These are phyloP conservation scores for Subanguina moxae DNA, from an alignment of 1,140 invertebrate species.

Conservation along the genomic window DNA sequence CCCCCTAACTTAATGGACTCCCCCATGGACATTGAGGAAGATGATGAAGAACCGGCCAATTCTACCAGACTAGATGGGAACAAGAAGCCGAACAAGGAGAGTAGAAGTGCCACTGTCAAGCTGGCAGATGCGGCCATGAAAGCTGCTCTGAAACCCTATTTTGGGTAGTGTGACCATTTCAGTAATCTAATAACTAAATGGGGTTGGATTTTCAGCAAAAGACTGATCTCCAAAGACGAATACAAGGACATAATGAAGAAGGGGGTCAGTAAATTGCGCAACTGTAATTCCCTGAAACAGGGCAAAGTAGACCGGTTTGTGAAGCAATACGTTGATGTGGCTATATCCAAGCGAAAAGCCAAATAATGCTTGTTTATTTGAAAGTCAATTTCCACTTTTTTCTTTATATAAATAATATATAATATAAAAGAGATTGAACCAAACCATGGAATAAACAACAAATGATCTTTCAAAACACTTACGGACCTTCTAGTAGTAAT, in stretches of 20 bases:
- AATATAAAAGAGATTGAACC: too few species aligned
- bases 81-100: conserved; percentile 4
- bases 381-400: too few species aligned
- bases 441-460: too few species aligned
- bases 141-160: conserved; percentile 27
- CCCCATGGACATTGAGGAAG: conserved; percentile 33
- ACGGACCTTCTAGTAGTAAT: too few species aligned
- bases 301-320: conserved; percentile 33
- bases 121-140: conserved; percentile 30
- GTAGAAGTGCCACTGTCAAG: conserved; percentile 20
- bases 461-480: too few species aligned
- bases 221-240: conserved; percentile 30
- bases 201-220: conserved; percentile 26
- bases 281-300: conserved; percentile 8
- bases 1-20: too few species aligned
- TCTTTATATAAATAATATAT: too few species aligned
- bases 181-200: background rate
- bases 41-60: conserved; percentile 4
- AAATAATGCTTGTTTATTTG: too few species aligned
- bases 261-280: conserved; percentile 22
- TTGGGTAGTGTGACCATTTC: conserved; percentile 18
- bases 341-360: background rate
- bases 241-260: conserved; percentile 40
- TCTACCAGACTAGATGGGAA: background rate
- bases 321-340: conserved; percentile 10